Conservation (phyloP, 2,888 invertebrate species). For the Mesorhabditis sp. region DNA sequence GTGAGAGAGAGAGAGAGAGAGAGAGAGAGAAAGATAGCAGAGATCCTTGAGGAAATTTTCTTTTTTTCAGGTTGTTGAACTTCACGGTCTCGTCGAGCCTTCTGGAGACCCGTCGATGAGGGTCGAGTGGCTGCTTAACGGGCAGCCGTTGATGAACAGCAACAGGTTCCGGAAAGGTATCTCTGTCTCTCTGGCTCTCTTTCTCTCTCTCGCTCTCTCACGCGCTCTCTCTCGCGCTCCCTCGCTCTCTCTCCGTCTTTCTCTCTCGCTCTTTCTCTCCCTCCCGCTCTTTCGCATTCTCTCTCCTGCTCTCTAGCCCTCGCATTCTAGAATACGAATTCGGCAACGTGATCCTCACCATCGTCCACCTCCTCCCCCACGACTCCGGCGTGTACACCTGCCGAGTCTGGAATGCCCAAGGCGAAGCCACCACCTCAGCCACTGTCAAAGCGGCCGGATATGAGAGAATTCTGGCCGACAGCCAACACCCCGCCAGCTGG, state of each 20-base stretch:
- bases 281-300: too few relatives aligned
- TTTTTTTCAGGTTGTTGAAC: conserved; percentile 69
- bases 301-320: too few relatives aligned
- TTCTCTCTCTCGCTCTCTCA: too few relatives aligned
- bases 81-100: conserved; percentile 84
- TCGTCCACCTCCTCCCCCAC: conserved; percentile 76
- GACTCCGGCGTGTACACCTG: conserved; percentile 93
- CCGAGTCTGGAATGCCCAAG: conserved; percentile 81
- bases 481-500: conserved; percentile 88
- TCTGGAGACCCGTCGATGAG: conserved; percentile 51
- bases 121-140: conserved; percentile 70
- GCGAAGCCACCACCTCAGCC: conserved; percentile 90
- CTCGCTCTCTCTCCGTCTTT: too few relatives aligned
- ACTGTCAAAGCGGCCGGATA: conserved; percentile 70
- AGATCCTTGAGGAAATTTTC: conserved; percentile 67
- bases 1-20: too few relatives aligned
- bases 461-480: conserved; percentile 65
- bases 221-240: too few relatives aligned
- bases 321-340: conserved; percentile 75
- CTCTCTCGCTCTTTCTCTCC: too few relatives aligned
- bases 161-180: conserved; percentile 60
- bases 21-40: too few relatives aligned
- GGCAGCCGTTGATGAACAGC: conserved; percentile 71
- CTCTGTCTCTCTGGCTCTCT: too few relatives aligned
- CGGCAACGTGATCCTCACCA: conserved; percentile 86